Percentiles rank a stretch among this genome's conserved stretches.
Conservation (phyloP, 2,888 invertebrate genomes). For the Doris montereyensis region DNA sequence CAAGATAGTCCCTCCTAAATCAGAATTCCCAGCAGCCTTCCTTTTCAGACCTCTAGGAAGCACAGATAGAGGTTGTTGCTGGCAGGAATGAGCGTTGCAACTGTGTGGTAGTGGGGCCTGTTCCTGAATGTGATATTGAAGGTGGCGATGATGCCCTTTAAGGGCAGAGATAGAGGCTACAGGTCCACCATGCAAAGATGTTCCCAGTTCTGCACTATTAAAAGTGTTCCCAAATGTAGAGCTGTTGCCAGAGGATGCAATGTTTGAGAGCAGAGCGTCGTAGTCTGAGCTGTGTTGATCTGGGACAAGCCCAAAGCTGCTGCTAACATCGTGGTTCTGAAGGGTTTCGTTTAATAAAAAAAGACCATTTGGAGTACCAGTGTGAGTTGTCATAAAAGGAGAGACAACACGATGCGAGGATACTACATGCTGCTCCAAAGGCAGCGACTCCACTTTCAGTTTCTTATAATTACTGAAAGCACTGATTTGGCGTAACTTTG, state of each 20-base stretch:
- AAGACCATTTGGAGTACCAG: neutral
- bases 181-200: constrained; percentile 28
- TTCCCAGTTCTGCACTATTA: constrained; percentile 2
- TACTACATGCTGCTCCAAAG: constrained; percentile 61
- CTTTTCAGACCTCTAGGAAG: constrained; percentile 18
- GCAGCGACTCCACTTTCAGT: constrained; percentile 62
- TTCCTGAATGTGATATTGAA: constrained; percentile 10
- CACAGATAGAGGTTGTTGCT: neutral
- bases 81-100: neutral
- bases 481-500: constrained; percentile 56
- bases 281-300: constrained; percentile 31
- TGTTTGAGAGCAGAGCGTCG: constrained; percentile 32
- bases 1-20: constrained; percentile 18
- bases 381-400: constrained; percentile 61
- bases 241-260: constrained; percentile 16
- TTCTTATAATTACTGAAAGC: constrained; percentile 65
- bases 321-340: constrained; percentile 41
- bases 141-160: constrained; percentile 27
- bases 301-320: constrained; percentile 33
- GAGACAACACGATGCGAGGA: constrained; percentile 43
- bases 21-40: constrained; percentile 8
- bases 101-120: neutral
- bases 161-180: constrained; percentile 34
- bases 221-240: constrained; percentile 23
- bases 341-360: constrained; percentile 27